Conservation (phyloP, 2,888 invertebrate species). For the Eilema depressum region DNA sequence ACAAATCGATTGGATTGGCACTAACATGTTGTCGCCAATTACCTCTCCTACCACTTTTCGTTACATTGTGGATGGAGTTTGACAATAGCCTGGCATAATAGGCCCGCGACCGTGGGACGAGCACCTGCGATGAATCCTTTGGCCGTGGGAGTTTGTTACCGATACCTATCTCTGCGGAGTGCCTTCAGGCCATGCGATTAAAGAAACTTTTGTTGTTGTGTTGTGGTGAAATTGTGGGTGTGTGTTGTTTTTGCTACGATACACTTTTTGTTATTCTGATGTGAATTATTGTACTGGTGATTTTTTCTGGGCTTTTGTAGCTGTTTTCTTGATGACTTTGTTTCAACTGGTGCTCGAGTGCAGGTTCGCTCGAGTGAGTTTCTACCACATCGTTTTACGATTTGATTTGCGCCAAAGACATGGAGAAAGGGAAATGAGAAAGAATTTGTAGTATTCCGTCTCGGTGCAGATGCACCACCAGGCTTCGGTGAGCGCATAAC, state of each 20-base stretch:
- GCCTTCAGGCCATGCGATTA: not conserved
- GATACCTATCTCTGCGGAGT: conserved; percentile 10
- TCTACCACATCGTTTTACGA: too few species aligned
- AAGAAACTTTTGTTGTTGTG: conserved; percentile 1
- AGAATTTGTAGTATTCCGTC: too few species aligned
- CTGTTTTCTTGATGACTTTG: not conserved
- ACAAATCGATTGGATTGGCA: not conserved
- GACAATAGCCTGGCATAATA: conserved; percentile 18
- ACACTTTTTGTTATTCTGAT: not conserved
- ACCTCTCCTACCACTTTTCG: not conserved
- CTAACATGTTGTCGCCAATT: not conserved
- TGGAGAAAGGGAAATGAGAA: too few species aligned
- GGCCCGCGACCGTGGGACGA: conserved; percentile 16
- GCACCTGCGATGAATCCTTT: conserved; percentile 23
- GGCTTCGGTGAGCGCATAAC: too few species aligned
- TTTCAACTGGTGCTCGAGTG: not conserved
- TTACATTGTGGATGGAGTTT: not conserved
- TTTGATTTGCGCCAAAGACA: too few species aligned
- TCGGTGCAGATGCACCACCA: too few species aligned
- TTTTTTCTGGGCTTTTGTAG: not conserved
- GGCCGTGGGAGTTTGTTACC: conserved; percentile 13
- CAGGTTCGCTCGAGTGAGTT: too few species aligned
- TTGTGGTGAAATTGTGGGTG: conserved; percentile 17
- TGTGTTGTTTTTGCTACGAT: conserved; percentile 15
- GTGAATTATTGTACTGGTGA: not conserved